phyloP scores from a whole-genome alignment of 2,797 vertebrate species.

The Brotula barbata region DNA sequence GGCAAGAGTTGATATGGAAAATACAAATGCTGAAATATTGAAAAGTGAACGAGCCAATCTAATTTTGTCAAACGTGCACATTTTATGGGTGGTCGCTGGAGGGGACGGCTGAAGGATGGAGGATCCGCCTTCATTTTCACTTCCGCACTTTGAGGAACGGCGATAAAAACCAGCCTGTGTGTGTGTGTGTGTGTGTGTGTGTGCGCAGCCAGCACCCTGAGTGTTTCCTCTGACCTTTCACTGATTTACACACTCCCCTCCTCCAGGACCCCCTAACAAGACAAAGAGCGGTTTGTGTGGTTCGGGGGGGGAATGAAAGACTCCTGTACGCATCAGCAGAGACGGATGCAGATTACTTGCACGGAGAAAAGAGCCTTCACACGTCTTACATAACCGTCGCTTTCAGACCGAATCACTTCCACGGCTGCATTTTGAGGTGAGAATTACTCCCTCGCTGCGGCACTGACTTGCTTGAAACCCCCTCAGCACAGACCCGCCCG shows the following conservation, averaged over 20 bases:
- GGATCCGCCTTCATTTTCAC: no score
- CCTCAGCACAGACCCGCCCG: constrained; percentile 33
- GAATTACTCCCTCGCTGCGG: not conserved
- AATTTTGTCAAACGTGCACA: no score
- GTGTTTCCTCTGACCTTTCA: constrained; percentile 33
- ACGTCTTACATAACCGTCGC: constrained; percentile 24
- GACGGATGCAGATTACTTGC: constrained; percentile 1
- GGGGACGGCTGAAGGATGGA: no score
- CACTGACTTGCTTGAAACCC: not conserved
- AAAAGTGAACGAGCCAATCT: no score
- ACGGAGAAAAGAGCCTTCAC: no score
- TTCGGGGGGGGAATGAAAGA: constrained; percentile 31
- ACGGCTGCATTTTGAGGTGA: not conserved
- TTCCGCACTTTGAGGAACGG: no score
- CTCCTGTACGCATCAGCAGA: constrained; percentile 4
- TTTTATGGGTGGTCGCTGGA: no score
- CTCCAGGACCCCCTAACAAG: constrained; percentile 42
- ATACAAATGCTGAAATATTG: no score
- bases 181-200: no score
- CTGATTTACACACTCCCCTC: constrained; percentile 48
- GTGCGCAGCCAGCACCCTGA: constrained; percentile 21
- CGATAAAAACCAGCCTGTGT: no score
- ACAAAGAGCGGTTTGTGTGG: constrained; percentile 60
- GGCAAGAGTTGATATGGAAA: no score
- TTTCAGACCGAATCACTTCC: not conserved